phyloP scores from a whole-genome alignment of 2,113 vertebrate species.

The Pygoscelis antarcticus region DNA sequence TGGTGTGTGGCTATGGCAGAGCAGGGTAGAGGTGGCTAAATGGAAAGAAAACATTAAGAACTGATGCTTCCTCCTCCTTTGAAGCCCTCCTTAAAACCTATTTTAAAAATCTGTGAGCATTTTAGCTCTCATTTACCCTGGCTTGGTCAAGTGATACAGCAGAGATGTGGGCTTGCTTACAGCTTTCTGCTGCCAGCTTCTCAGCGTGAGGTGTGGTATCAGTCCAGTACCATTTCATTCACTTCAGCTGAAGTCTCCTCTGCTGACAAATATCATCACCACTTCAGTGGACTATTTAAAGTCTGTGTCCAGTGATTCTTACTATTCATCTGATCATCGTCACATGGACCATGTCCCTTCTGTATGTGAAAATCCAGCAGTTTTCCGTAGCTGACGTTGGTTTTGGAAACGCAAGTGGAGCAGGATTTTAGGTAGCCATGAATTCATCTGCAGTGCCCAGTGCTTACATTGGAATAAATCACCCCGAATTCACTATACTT shows the following conservation, averaged over 20 bases:
- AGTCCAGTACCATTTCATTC: not conserved
- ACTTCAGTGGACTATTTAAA: not conserved
- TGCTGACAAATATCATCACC: not conserved
- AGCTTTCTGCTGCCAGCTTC: not conserved
- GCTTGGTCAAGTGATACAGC: not conserved
- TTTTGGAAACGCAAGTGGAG: not conserved
- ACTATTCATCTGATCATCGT: not conserved
- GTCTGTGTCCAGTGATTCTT: not conserved
- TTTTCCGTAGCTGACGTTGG: not conserved
- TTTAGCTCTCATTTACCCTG: not conserved
- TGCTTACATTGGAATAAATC: not conserved
- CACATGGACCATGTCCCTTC: not conserved
- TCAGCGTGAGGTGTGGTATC: too few species aligned
- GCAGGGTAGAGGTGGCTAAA: not conserved
- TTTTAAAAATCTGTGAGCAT: not conserved
- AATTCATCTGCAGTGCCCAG: not conserved
- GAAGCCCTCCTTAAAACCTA: not conserved
- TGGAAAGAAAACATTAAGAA: not conserved
- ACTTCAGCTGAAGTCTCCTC: not conserved
- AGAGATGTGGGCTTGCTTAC: not conserved
- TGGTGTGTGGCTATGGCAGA: fast-evolving
- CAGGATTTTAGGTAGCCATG: not conserved
- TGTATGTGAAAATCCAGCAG: not conserved
- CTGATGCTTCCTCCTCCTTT: not conserved
- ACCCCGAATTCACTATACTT: not conserved